phyloP scores from a whole-genome alignment of 2,113 vertebrate genomes.

The Callionymus lyra region DNA sequence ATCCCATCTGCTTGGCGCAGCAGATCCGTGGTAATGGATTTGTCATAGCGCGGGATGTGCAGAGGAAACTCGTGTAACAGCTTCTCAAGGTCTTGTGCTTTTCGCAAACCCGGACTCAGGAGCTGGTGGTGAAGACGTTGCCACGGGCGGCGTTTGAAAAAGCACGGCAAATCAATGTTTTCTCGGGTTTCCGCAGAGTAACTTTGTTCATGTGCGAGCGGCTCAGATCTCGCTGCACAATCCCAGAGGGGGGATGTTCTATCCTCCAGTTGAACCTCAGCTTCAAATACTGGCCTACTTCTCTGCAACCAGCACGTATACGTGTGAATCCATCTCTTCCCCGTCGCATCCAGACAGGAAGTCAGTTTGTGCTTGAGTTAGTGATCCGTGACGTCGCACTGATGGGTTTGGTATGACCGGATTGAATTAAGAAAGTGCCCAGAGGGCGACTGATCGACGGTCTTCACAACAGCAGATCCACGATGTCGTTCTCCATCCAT shows the following conservation, averaged over 20 bases:
- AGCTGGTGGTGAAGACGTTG: constrained; percentile 2
- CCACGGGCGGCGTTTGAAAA: constrained; percentile 16
- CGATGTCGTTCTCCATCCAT: background rate
- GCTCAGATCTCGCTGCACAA: constrained; percentile 22
- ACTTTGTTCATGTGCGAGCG: constrained; percentile 5
- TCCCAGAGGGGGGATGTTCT: constrained; percentile 37
- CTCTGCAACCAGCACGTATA: constrained; percentile 15
- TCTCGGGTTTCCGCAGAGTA: background rate
- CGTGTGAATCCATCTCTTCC: constrained; percentile 3
- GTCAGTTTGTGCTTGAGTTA: constrained; percentile 14
- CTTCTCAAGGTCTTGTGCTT: constrained; percentile 6
- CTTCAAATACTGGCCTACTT: constrained; percentile 49
- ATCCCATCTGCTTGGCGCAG: constrained; percentile 7
- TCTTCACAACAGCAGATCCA: constrained; percentile 6
- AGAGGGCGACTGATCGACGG: constrained; percentile 22
- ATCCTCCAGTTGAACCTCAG: constrained; percentile 46
- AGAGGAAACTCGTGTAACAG: constrained; percentile 6
- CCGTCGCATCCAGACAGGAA: constrained; percentile 7
- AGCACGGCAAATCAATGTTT: constrained; percentile 27
- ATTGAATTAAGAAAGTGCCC: constrained; percentile 43
- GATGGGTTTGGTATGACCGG: constrained; percentile 43
- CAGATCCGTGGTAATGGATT: constrained; percentile 15
- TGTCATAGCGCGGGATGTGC: constrained; percentile 3
- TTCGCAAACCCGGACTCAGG: background rate
- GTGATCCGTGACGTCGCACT: constrained; percentile 2